Percentiles rank a stretch among this genome's conserved stretches.
Evolutionary conservation across 2,113 vertebrate species (phyloP).

Genomic region (Cettia cetti): DNA sequence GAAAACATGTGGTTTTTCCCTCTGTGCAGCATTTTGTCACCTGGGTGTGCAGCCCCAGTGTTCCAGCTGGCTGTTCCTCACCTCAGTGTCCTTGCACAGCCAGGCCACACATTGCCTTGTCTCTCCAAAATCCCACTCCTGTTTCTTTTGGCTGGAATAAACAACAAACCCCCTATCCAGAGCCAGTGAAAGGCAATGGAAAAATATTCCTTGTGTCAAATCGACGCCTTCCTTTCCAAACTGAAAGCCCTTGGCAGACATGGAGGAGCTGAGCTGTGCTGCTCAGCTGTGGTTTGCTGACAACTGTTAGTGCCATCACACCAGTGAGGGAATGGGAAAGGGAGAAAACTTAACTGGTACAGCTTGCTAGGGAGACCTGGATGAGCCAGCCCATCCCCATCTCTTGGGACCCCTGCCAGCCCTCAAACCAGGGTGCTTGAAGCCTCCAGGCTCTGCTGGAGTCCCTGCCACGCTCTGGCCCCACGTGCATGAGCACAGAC

Average conservation of each 20-base stretch:
- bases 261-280: not conserved
- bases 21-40: not conserved
- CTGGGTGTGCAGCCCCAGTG: not conserved
- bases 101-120: not conserved
- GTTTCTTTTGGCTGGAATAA: conserved; percentile 29
- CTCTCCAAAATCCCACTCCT: not conserved
- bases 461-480: not conserved
- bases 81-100: not conserved
- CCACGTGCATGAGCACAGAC: fast-evolving
- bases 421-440: not conserved
- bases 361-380: not conserved
- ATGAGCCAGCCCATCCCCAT: not conserved
- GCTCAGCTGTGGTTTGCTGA: not conserved
- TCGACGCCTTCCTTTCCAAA: not conserved
- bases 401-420: not conserved
- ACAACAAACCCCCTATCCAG: not conserved
- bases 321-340: not conserved
- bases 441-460: not conserved
- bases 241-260: not conserved
- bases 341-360: not conserved
- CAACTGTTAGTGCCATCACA: not conserved
- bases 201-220: conserved; percentile 11
- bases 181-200: not conserved
- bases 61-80: conserved; percentile 36
- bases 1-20: not conserved